Conservation (phyloP, 1,140 invertebrate species). For the Dendroctonus valens region DNA sequence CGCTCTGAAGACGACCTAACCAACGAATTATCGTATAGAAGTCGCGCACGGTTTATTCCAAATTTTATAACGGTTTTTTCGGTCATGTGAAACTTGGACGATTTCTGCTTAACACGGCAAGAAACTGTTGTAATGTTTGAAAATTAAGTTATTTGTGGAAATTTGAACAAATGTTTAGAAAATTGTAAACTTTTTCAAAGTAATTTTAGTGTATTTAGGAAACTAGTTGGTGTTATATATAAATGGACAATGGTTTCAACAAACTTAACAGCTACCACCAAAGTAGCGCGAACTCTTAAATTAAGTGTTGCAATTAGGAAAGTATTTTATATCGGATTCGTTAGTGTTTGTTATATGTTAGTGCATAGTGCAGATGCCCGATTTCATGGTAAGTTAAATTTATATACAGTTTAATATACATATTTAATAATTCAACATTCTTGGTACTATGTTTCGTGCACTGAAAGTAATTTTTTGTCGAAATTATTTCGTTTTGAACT, state of each 20-base stretch:
- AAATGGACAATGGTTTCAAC: slow-evolving; percentile 17
- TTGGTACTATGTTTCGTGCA: too few species aligned
- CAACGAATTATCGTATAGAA: slow-evolving; percentile 15
- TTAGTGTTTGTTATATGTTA: slow-evolving; percentile 25
- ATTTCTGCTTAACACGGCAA: not conserved
- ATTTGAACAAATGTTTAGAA: not conserved
- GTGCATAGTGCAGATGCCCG: slow-evolving; percentile 24
- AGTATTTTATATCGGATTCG: slow-evolving; percentile 16
- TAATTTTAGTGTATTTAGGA: slow-evolving; percentile 6
- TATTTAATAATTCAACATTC: too few species aligned
- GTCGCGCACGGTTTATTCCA: slow-evolving; percentile 11
- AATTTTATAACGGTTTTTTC: slow-evolving; percentile 4
- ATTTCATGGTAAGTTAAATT: slow-evolving; percentile 20
- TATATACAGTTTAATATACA: too few species aligned
- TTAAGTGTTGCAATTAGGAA: slow-evolving; percentile 26
- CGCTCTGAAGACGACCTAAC: slow-evolving; percentile 23
- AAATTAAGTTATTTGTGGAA: not conserved
- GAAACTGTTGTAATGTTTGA: not conserved
- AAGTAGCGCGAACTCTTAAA: slow-evolving; percentile 9
- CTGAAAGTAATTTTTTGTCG: too few species aligned
- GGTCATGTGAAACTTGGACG: not conserved
- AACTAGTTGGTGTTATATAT: slow-evolving; percentile 2
- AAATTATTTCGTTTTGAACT: too few species aligned
- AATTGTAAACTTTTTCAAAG: slow-evolving; percentile 7
- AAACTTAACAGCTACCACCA: slow-evolving; percentile 6